Evolutionary conservation across 2,113 vertebrate genomes (phyloP).

Genomic region (Oncorhynchus clarkii): DNA sequence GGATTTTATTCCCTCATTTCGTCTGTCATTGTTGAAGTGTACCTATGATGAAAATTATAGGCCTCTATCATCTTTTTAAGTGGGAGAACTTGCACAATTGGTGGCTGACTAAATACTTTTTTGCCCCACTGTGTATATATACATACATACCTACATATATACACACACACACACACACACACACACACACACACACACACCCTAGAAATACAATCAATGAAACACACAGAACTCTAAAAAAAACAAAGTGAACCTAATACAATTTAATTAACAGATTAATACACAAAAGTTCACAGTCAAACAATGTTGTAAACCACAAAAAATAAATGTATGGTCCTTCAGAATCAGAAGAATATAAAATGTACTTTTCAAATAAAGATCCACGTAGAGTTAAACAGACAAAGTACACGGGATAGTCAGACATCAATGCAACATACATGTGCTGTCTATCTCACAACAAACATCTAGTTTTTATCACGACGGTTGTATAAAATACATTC

Average conservation of each 20-base stretch:
- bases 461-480: conserved; percentile 36
- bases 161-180: too few species aligned
- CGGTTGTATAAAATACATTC: conserved; percentile 43
- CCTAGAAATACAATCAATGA: too few species aligned
- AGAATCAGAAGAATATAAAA: conserved; percentile 41
- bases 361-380: conserved; percentile 42
- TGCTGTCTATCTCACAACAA: conserved; percentile 28
- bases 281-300: conserved; percentile 38
- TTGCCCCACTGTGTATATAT: too few species aligned
- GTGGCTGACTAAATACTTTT: too few species aligned
- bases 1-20: too few species aligned
- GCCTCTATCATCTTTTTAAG: too few species aligned
- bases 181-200: too few species aligned
- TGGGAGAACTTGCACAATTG: too few species aligned
- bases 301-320: conserved; percentile 35
- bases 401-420: conserved; percentile 33
- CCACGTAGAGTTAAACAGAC: conserved; percentile 12
- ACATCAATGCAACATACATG: conserved; percentile 25
- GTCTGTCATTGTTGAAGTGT: too few species aligned
- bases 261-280: conserved; percentile 45
- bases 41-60: too few species aligned
- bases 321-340: conserved; percentile 20
- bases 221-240: not conserved
- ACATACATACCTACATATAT: too few species aligned
- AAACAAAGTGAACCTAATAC: conserved; percentile 24